Base-by-base conservation (phyloP, 2,888 invertebrate species). In the Abrostola triplasia region DNA sequence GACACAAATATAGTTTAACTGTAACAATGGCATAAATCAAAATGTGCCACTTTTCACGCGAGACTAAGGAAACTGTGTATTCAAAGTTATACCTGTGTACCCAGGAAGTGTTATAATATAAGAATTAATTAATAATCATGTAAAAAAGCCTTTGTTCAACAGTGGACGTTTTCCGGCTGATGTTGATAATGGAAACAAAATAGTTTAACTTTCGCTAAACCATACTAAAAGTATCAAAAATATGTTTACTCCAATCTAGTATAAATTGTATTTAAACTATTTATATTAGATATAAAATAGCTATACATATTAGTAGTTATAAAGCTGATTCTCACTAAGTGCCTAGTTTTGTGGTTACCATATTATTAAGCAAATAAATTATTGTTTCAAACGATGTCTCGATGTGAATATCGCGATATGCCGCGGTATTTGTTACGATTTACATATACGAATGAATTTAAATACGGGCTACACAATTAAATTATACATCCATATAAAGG, bases 271-370 rank as follows among this genome's bases (percentile, higher is more conserved):
- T 54, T 56, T 48, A 58, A 47, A 62, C 44, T 63, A 49, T 63
- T 56, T 64, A 59, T 59, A 57, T 59, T 68, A 64, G 49, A 44
- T 51, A 60, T 38, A 52, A 60, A 56, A 63, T 63, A 64, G 55
- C 58, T 56, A 62, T 52, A 59, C 11, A 49, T 53, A 36, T 49
- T 56, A 58, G 63, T 73, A 78, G 64, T 56, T 73, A 56, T 73
- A 67, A 70, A 60, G 76, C 73, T 79, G 64, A 70, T 73, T 77
- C 73, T 84, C 87, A 90, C 86, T 81, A 90, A 89, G 90, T 90
- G 90, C 90, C 90, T 90, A 81, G 86, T 82, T 84, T 82, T 55
- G 64, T 73, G 59, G 80, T 81, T 81, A 85, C 70, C 79, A 70
- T 70, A 68, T 62, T 62, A 12, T 72, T 70, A 73, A 71, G 68